phyloP scores from a whole-genome alignment of 2,797 vertebrate species.

The Vultur gryphus region DNA sequence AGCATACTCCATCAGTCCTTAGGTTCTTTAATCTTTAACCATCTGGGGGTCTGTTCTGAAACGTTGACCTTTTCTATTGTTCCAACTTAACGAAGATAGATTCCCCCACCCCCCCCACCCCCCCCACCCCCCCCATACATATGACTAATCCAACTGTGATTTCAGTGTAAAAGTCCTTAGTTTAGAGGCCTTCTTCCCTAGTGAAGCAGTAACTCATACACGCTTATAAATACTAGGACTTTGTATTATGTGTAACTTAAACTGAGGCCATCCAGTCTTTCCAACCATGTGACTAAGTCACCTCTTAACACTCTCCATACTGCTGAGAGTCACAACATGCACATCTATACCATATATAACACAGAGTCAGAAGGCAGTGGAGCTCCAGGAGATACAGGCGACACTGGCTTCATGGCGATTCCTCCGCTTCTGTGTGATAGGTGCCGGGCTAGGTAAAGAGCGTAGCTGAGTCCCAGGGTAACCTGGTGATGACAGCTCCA shows the following conservation, averaged over 20 bases:
- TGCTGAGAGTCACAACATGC: neutral
- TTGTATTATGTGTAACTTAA: neutral
- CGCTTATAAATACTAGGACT: neutral
- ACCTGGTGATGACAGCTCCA: neutral
- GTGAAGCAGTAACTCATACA: neutral
- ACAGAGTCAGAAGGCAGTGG: neutral
- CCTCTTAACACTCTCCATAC: neutral
- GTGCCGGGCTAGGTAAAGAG: neutral
- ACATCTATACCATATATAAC: neutral
- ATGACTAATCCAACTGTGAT: neutral
- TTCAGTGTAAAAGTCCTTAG: neutral
- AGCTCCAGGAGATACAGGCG: neutral
- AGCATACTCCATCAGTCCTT: neutral
- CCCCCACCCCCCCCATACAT: accelerated
- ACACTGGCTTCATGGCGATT: accelerated
- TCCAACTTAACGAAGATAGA: neutral
- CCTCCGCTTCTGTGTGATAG: neutral
- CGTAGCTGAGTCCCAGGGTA: neutral
- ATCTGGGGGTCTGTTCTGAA: neutral
- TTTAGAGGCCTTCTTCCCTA: neutral
- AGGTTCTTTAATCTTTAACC: neutral
- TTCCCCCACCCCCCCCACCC: too few species aligned
- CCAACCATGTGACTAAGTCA: neutral
- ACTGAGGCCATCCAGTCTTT: neutral
- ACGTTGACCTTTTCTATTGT: neutral